phyloP scores from a whole-genome alignment of 2,113 vertebrate species.

The Calonectris borealis region DNA sequence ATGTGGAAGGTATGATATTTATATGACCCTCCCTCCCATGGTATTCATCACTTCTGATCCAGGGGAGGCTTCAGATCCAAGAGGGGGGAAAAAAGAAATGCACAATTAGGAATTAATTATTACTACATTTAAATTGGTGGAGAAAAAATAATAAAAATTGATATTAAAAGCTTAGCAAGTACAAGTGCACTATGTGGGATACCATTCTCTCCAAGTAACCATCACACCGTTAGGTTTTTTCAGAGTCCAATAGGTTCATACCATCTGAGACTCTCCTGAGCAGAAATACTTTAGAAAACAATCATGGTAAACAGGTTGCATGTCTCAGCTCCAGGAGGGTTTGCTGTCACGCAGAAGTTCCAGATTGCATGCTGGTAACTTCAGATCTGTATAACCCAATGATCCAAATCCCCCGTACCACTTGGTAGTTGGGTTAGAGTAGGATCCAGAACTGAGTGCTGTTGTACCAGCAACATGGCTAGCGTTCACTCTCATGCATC shows the following conservation, averaged over 20 bases:
- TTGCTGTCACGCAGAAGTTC: not conserved
- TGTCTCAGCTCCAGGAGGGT: not conserved
- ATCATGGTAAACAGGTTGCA: not conserved
- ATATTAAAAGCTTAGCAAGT: not conserved
- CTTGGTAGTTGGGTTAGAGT: not conserved
- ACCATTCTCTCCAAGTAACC: not conserved
- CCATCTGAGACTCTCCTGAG: not conserved
- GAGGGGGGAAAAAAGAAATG: not conserved
- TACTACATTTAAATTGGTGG: not conserved
- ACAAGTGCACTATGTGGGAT: fast-evolving
- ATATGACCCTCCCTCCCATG: not conserved
- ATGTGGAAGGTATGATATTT: not conserved
- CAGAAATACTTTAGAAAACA: not conserved
- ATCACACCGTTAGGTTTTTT: not conserved
- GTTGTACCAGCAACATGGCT: not conserved
- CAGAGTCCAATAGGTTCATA: not conserved
- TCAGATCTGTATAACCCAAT: not conserved
- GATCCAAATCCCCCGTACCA: not conserved
- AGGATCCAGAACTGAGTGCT: not conserved
- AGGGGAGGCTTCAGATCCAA: not conserved
- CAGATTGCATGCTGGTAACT: not conserved
- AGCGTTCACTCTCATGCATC: not conserved
- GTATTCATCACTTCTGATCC: not conserved
- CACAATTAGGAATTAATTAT: not conserved
- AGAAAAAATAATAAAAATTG: not conserved